A percentile compares a stretch with the other conserved stretches of the same genome.
Conservation (phyloP, 2,113 vertebrate species). For the Laticauda laticaudata region DNA sequence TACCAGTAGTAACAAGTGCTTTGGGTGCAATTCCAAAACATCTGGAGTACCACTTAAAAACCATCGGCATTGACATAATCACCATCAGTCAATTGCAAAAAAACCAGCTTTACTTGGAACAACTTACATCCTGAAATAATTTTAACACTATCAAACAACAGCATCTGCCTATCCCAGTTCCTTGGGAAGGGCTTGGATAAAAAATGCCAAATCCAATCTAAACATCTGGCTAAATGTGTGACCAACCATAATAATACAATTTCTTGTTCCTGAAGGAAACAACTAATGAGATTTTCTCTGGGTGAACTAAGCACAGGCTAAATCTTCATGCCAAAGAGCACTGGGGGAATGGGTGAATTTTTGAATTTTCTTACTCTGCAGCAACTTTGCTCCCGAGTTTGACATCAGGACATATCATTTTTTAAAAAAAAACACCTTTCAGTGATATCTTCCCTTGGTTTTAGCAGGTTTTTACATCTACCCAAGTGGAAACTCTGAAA, state of each 20-base stretch:
- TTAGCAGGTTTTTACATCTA: not conserved
- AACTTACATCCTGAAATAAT: not conserved
- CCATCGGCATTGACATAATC: not conserved
- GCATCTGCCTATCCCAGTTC: not conserved
- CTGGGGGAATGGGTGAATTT: not conserved
- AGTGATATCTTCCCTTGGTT: not conserved
- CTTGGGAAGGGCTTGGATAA: not conserved
- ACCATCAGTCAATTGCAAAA: not conserved
- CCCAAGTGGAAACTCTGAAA: not conserved
- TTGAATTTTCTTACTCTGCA: not conserved
- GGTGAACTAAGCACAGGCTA: not conserved
- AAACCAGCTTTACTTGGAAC: not conserved
- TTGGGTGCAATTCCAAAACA: not conserved
- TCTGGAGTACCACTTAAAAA: not conserved
- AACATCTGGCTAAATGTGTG: not conserved
- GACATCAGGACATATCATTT: too few species aligned
- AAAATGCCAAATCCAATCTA: not conserved
- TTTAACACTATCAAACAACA: not conserved
- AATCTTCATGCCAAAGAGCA: not conserved
- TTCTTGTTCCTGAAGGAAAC: not conserved
- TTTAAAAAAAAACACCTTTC: not conserved
- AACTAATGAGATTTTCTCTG: not conserved
- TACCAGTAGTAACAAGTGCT: not conserved
- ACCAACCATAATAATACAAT: not conserved
- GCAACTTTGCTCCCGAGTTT: not conserved